These are phyloP conservation scores for Physocephala rufipes DNA, from an alignment of 2,888 invertebrate species.

Conservation along the genomic window DNA sequence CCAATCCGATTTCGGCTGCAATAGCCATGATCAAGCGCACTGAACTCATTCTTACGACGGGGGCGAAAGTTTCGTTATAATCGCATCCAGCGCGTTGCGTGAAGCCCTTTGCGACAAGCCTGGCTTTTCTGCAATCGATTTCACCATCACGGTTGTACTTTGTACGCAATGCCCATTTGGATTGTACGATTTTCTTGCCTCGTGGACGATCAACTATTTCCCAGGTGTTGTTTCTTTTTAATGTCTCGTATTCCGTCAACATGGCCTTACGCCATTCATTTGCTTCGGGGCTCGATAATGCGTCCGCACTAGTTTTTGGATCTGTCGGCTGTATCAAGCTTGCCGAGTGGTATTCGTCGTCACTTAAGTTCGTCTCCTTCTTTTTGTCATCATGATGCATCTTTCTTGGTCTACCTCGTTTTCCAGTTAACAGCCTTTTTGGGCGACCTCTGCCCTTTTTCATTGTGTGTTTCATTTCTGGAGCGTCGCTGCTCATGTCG, in stretches of 20 bases:
- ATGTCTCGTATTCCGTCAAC: slow-evolving; percentile 38
- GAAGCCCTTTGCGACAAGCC: slow-evolving; percentile 54
- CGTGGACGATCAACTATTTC: slow-evolving; percentile 44
- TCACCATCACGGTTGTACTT: slow-evolving; percentile 49
- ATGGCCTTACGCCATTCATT: slow-evolving; percentile 38
- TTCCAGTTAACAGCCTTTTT: too few relatives aligned
- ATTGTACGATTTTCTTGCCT: slow-evolving; percentile 47
- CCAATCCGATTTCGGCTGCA: slow-evolving; percentile 41
- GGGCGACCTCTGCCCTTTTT: too few relatives aligned
- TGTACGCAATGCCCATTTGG: slow-evolving; percentile 50
- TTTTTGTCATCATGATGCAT: neutral
- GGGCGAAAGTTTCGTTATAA: slow-evolving; percentile 53
- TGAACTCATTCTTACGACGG: slow-evolving; percentile 44
- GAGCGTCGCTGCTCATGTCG: too few relatives aligned
- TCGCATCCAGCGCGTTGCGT: slow-evolving; percentile 51
- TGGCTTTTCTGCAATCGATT: slow-evolving; percentile 49
- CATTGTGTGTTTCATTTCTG: too few relatives aligned
- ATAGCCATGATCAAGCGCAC: slow-evolving; percentile 44
- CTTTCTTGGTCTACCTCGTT: too few relatives aligned
- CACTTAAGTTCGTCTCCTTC: neutral
- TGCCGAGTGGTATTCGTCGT: slow-evolving; percentile 2
- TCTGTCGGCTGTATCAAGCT: slow-evolving; percentile 27
- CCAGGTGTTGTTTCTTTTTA: slow-evolving; percentile 46
- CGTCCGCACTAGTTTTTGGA: slow-evolving; percentile 32
- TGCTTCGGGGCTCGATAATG: slow-evolving; percentile 27